Conservation (phyloP, 2,888 invertebrate species). For the Nebria brevicollis region DNA sequence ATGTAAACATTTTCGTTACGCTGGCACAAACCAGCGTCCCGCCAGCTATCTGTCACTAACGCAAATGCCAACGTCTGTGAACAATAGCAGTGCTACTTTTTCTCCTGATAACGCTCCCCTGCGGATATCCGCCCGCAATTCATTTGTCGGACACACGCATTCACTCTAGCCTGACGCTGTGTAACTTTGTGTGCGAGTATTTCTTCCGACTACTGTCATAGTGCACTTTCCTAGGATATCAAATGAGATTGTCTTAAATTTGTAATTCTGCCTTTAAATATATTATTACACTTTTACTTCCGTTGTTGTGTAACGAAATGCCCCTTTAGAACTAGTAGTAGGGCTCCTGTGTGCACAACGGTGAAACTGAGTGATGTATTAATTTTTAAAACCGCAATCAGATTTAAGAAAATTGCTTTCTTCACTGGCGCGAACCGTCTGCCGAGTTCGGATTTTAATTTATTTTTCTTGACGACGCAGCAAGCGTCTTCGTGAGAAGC, state of each 20-base stretch:
- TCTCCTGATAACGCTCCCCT: constrained; percentile 41
- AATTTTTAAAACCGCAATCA: constrained; percentile 47
- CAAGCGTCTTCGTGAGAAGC: constrained; percentile 23
- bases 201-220: constrained; percentile 14
- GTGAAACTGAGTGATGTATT: constrained; percentile 44
- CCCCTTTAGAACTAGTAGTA: too few species aligned
- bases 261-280: background rate
- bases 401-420: constrained; percentile 48
- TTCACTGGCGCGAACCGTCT: constrained; percentile 44
- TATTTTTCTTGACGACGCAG: constrained; percentile 37
- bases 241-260: background rate
- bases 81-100: constrained; percentile 34
- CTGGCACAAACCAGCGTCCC: background rate
- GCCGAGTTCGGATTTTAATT: constrained; percentile 37
- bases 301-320: too few species aligned
- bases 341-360: background rate
- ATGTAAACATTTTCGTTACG: constrained; percentile 21
- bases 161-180: background rate
- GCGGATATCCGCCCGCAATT: constrained; percentile 39
- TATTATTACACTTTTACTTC: background rate
- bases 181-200: constrained; percentile 12
- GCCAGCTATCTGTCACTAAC: constrained; percentile 8
- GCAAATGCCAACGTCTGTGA: constrained; percentile 26
- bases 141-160: constrained; percentile 29
- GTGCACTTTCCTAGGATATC: constrained; percentile 28